Evolutionary conservation across 2,888 invertebrate species (phyloP), one percentile per base, ranked within the genome.

Genomic region (Eristalis arbustorum): DNA sequence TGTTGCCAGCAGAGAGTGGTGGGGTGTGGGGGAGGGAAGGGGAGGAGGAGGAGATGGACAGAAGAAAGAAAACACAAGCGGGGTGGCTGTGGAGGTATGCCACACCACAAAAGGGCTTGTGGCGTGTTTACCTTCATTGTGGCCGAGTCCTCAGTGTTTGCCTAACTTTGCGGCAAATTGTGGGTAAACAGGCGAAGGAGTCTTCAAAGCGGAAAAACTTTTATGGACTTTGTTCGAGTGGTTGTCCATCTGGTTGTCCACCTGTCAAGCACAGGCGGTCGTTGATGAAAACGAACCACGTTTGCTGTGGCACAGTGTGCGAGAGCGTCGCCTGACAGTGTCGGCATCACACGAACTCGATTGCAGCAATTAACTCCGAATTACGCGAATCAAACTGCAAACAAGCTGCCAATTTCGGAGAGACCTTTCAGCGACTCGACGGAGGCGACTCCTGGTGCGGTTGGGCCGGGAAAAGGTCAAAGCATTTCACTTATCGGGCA

Each of bases 401-500:
- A 80, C 76, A 64, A 77, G 81, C 76, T 77, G 61, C 82, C 77
- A 85, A 73, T 77, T 81, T 81, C 61, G 40, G 72, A 61, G 28
- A 25, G 31, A 34, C 64, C 23, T 23, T 64, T 42, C 72, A 72
- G 49, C 68, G 34, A n/a, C n/a, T n/a, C 42, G 37, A 82, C 25
- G 66, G 1, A 0, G 18, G 23, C 62, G 23, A 40, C 49, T n/a
- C 28, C 11, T 40, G 59, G 25, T 57, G 67, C 74, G 34, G 49
- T 34, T 34, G 49, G 11, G 68, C 49, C 82, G 73, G 77, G 31
- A 82, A 85, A 82, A 82, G 85, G 85, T 82, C 82, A 85, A 85
- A 74, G 78, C 85, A 18, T 78, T 82, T 74, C 77, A 73, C 82
- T 82, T 82, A 85, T 85, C 85, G 71, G 42, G 37, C 25, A 69